Evolutionary conservation across 2,888 invertebrate species (phyloP), one percentile per base, ranked within the genome.

Genomic region (Nomada hirtipes): DNA sequence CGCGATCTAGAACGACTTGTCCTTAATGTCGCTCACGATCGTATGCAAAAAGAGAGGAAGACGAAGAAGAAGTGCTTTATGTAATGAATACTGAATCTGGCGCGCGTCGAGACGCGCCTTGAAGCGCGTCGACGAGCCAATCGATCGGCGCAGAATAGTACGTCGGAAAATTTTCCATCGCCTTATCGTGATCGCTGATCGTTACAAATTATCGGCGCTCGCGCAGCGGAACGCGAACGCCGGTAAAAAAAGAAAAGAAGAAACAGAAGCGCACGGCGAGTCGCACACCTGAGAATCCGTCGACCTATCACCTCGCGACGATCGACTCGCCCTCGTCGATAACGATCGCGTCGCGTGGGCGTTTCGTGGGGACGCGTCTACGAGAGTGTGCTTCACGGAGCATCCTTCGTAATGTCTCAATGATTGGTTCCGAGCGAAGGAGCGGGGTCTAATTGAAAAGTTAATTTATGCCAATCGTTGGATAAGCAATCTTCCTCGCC

Each of bases 11-110:
- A 79, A 64, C 75, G 29, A 50, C 63, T 53, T 65, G 55, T 76
- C 67, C 67, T 75, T 59, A 64, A 9, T 0, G 61, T 15, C 61
- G 36, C 20, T 4, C 26, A 47, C 57, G 69, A 79, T 83, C 73
- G 23, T 71, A 84, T 86, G 84, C 81, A 82, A 71, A 72, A 61
- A 57, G 10, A 36, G 10, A n/a, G 23, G 71, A 75, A 61, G 69
- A 20, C 20, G 20, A 75, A 47, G 67, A 75, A 59, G 79, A 86
- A 79, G 83, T 83, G 77, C 83, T 89, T 88, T 88, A 86, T 84
- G 73, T 85, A 87, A 86, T 78, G 67, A 64, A 80, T 76, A 68
- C 74, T 84, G 75, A 71, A 77, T 77, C 75, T 52, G 26, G 15
- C 23, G 69, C 50, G 69, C 26, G 18, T 18, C 26, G 53, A 42